phyloP scores from a whole-genome alignment of 23 tunicate genomes.

The Diplosoma virens region DNA sequence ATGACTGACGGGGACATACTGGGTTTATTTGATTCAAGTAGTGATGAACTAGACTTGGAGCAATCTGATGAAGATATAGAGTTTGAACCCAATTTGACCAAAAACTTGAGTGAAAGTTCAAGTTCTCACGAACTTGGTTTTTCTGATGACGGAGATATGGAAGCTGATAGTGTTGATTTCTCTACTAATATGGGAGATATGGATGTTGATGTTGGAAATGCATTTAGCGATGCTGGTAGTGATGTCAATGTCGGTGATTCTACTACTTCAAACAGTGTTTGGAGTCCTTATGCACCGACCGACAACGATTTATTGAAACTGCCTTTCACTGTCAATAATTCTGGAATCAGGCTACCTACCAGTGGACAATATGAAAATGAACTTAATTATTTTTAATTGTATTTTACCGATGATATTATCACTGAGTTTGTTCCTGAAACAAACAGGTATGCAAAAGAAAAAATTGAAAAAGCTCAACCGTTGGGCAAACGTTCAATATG shows the following conservation, averaged over 20 bases:
- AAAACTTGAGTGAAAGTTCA: constrained; percentile 26
- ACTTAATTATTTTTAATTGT: constrained; percentile 36
- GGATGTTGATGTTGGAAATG: constrained; percentile 26
- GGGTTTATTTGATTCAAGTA: constrained; percentile 20
- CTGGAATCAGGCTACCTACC: constrained; percentile 40
- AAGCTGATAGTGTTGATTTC: constrained; percentile 23
- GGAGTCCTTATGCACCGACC: constrained; percentile 23
- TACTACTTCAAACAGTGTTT: constrained; percentile 20
- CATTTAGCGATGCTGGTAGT: constrained; percentile 4
- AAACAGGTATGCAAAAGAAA: too few relatives aligned
- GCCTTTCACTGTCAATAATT: constrained; percentile 34
- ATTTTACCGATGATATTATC: constrained; percentile 23
- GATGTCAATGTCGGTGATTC: constrained; percentile 13
- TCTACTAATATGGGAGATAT: neutral
- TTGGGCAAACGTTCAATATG: too few relatives aligned
- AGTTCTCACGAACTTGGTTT: constrained; percentile 16
- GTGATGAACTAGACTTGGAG: constrained; percentile 19
- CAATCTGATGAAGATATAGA: constrained; percentile 5
- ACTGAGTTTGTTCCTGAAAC: constrained; percentile 2
- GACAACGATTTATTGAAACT: constrained; percentile 22
- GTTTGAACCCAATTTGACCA: constrained; percentile 12
- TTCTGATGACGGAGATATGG: constrained; percentile 28
- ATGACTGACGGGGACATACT: constrained; percentile 12
- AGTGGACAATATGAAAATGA: constrained; percentile 38
- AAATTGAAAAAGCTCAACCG: too few relatives aligned